Evolutionary conservation across 2,797 vertebrate species (phyloP), one percentile per base, ranked within the genome.

Genomic region (Bucorvus abyssinicus): DNA sequence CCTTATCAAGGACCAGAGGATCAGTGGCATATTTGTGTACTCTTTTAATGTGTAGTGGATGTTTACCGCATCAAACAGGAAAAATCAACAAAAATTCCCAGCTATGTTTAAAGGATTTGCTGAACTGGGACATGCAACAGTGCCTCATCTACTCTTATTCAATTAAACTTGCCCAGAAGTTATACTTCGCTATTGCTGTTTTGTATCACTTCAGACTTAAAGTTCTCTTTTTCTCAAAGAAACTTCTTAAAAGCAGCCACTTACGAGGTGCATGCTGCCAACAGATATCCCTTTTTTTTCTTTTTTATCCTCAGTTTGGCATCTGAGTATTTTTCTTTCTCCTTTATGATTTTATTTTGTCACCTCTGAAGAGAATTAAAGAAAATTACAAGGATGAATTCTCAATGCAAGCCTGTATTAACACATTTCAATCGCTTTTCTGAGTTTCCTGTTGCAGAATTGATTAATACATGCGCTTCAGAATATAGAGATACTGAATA

Each of bases 1-100:
- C 21, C 68, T 81, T 90, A 95, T 89, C 93, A 97, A 95, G 89
- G 80, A 95, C 74, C 80, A 91, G 88, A 94, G 53, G 60, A 96
- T 95, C 94, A 94, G 84, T 74, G 65, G 80, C 87, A 94, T 85
- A 90, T 95, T 95, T 93, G 67, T 92, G 42, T 87, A 79, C 49
- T 90, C 74, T 89, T 88, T 79, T 89, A 78, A 84, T 47, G 50
- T 38, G 65, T 91, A 96, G 94, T 91, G 45, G 75, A 73, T 96
- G 52, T 95, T 96, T 96, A 83, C 69, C 1, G 1, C 89, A 95
- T 94, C 61, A 93, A 90, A 92, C 40, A 67, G 68, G 36, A 63
- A 80, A 93, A 84, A 92, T n/a, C 50, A 65, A 63, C 57, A 90
- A 47, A 85, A 56, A 67, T 38, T 82, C 75, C 52, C 68, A 70